Evolutionary conservation across 2,113 vertebrate genomes (phyloP), one percentile per base, ranked within the genome.

Genomic region (Jacana jacana): DNA sequence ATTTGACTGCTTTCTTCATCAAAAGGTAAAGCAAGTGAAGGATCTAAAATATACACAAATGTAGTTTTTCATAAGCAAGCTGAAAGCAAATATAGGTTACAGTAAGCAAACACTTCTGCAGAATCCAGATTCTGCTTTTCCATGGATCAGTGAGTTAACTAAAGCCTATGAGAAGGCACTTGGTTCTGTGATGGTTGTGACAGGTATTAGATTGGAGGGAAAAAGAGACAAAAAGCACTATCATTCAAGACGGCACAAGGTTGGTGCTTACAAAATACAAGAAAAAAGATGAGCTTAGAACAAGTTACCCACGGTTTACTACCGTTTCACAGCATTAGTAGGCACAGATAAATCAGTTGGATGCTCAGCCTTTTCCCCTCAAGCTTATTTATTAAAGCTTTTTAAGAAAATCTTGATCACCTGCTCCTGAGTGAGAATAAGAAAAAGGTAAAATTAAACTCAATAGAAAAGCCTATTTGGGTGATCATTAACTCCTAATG

Each of bases 141-240:
- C 69, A 63, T 93, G 96, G 86, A 92, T 93, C 86, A 92, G n/a
- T 96, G 95, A 40, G 86, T 96, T 89, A 76, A 84, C 88, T 72
- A 81, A 94, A 94, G 65, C 77, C 76, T 91, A 15, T 71, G 79
- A 91, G 85, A 82, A 88, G 58, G 85, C 68, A 86, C 51, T 91
- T 0, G 0, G 42, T 86, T 79, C 30, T 48, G n/a, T 95, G 60
- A 87, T 89, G 81, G 52, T 61, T 91, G 65, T 95, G 92, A 94
- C 92, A 93, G 69, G 76, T 76, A 92, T 93, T 91, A 91, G 72
- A 93, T 72, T 80, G 86, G 88, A 95, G 46, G 37, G 68, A 5
- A 88, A 84, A 84, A 84, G 17, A 70, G 69, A 78, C 60, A 90
- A 75, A 96, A 92, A 89, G 72, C 60, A 27, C 57, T 37, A 86